Evolutionary conservation across 1,140 invertebrate genomes (phyloP).

Genomic region (Bicyclus anynana): DNA sequence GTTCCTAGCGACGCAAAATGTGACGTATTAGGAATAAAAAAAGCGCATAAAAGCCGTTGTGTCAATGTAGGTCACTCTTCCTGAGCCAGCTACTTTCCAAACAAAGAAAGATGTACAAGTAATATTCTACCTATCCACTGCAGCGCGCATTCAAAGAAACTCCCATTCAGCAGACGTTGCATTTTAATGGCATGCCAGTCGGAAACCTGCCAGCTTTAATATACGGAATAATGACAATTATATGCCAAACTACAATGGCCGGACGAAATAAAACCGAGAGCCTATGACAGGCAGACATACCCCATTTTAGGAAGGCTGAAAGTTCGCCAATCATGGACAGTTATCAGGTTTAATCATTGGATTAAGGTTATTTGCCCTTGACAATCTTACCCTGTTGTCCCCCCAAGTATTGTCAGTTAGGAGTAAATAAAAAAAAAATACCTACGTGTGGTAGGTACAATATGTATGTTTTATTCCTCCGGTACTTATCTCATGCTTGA

Average conservation of each 20-base stretch:
- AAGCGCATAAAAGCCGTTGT: slow-evolving; percentile 15
- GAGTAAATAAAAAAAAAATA: no score
- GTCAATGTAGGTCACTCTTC: slow-evolving; percentile 18
- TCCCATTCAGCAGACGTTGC: neutral
- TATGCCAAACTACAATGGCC: neutral
- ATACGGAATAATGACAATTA: neutral
- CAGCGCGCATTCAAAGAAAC: neutral
- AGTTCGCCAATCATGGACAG: no score
- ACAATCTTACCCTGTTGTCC: no score
- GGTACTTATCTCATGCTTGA: no score
- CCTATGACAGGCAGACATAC: no score
- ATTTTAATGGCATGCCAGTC: neutral
- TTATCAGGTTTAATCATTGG: no score
- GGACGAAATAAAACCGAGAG: no score
- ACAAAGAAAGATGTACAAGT: slow-evolving; percentile 14
- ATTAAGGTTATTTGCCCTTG: no score
- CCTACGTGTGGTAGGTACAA: no score
- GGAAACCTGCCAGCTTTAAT: neutral
- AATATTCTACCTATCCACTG: neutral
- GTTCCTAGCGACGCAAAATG: slow-evolving; percentile 13
- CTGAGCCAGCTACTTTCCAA: slow-evolving; percentile 11
- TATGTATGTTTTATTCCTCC: no score
- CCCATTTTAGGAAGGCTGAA: no score
- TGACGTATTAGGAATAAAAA: slow-evolving; percentile 18
- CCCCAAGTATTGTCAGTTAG: no score